These are phyloP conservation scores for Parazoanthus swiftii DNA, from an alignment of 92 coral and sea anemone species.

Conservation along the genomic window DNA sequence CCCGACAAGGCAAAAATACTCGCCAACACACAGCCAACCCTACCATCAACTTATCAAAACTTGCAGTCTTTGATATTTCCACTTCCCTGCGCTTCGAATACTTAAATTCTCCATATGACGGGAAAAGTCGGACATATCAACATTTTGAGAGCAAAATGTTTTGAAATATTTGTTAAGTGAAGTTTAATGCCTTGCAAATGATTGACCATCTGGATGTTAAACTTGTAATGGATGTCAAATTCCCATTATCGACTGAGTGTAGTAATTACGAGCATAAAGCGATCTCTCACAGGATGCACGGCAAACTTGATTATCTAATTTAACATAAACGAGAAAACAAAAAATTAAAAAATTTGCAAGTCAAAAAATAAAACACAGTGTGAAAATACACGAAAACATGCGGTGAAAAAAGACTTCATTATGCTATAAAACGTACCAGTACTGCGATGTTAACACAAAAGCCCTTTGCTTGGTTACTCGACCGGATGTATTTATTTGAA, in stretches of 20 bases:
- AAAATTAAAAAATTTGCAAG: constrained; percentile 22
- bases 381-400: constrained; percentile 4
- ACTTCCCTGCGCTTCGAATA: background rate
- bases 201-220: constrained; percentile 25
- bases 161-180: constrained; percentile 28
- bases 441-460: background rate
- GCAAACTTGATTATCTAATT: constrained; percentile 33
- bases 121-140: background rate
- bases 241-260: background rate
- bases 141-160: background rate
- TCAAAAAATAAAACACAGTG: constrained; percentile 28
- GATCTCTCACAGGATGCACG: background rate
- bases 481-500: background rate
- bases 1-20: background rate
- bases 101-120: background rate
- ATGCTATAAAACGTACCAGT: constrained; percentile 13
- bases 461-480: background rate
- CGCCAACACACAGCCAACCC: background rate
- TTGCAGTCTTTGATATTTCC: background rate
- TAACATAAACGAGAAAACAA: constrained; percentile 24
- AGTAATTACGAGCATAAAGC: constrained; percentile 12
- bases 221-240: constrained; percentile 27
- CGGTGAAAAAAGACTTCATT: constrained; percentile 10
- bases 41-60: background rate
- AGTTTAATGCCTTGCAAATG: constrained; percentile 35